Evolutionary conservation across 1,140 invertebrate species (phyloP).

Genomic region (Physella acuta): DNA sequence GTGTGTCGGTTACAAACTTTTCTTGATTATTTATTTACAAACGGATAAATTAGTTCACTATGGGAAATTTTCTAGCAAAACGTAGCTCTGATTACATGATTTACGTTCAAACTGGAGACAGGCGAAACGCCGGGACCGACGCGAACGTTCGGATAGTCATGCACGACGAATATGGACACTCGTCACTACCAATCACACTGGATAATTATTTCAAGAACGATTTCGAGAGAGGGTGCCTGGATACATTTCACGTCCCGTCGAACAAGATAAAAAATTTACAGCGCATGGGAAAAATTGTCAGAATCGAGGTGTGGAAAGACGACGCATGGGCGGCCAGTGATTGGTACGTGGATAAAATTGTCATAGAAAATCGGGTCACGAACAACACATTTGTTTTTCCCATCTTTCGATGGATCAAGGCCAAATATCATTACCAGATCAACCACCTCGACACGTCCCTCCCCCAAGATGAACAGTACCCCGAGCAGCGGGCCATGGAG

Average conservation of each 20-base stretch:
- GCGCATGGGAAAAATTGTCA: slow-evolving; percentile 38
- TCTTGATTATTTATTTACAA: no score
- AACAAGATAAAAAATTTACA: slow-evolving; percentile 36
- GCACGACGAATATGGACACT: slow-evolving; percentile 48
- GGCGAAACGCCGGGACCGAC: slow-evolving; percentile 58
- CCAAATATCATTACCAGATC: slow-evolving; percentile 57
- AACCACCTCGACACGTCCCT: slow-evolving; percentile 59
- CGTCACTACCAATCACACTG: slow-evolving; percentile 49
- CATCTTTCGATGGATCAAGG: slow-evolving; percentile 61
- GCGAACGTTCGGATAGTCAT: slow-evolving; percentile 57
- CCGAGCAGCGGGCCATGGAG: slow-evolving; percentile 55
- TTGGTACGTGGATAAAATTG: slow-evolving; percentile 61
- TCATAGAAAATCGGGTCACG: slow-evolving; percentile 52
- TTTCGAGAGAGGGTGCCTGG: slow-evolving; percentile 56
- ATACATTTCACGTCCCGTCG: slow-evolving; percentile 47
- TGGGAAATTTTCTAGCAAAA: slow-evolving; percentile 18
- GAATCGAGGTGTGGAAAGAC: slow-evolving; percentile 60
- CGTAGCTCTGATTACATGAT: slow-evolving; percentile 37
- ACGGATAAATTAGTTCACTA: slow-evolving; percentile 15
- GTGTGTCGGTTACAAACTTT: no score
- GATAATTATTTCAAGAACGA: slow-evolving; percentile 57
- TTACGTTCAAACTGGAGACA: slow-evolving; percentile 60
- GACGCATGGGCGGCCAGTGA: slow-evolving; percentile 54
- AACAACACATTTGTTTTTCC: slow-evolving; percentile 58
- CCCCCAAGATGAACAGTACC: slow-evolving; percentile 58